Base-by-base conservation (phyloP, 2,888 invertebrate genomes). In the Tethea ocularis region DNA sequence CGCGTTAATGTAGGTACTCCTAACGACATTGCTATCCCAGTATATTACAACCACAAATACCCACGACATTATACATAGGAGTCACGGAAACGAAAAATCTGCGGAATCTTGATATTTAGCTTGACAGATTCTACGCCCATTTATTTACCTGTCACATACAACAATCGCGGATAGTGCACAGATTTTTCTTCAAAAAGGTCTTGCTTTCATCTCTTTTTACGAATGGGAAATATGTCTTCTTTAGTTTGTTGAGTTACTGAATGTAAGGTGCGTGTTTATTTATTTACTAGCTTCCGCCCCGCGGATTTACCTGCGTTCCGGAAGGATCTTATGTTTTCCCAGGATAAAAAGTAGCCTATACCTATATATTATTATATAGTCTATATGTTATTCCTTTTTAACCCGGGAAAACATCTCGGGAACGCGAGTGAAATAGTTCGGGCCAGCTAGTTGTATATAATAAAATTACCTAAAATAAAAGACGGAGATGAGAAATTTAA, bases 81-180 rank as follows among this genome's bases (percentile, higher is more conserved):
- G 33, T 33, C 41, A 17, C 17, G 20, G 17, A 46, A 46, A 46
- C 1, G 33, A 13, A 10, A 46, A 46, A 20, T 10, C 20, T 46
- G 41, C 10, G 41, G 17, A 46, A 46, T 4, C 41, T 17, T 7
- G 41, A 46, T 46, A 20, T 20, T 46, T 20, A 20, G 38, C 38
- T 3, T 38, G 38, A 38, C 38, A 38, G 41, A 20, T 20, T 6
- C 41, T 20, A 17, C 41, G 20, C 8, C 41, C 41, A 46, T 46
- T 46, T 46, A 46, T 46, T 46, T 46, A 46, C 41, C 41, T 46
- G 41, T 46, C 41, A 46, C 41, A 20, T 46, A n/a, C 41, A 41
- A 41, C 41, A 46, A 46, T 13, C 41, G 17, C 17, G 41, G 20
- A 20, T 6, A 46, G 41, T 46, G 41, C 41, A 38, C 38, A 20